Evolutionary conservation across 2,888 invertebrate species (phyloP), one percentile per base, ranked within the genome.

Genomic region (Chalcis sispes): DNA sequence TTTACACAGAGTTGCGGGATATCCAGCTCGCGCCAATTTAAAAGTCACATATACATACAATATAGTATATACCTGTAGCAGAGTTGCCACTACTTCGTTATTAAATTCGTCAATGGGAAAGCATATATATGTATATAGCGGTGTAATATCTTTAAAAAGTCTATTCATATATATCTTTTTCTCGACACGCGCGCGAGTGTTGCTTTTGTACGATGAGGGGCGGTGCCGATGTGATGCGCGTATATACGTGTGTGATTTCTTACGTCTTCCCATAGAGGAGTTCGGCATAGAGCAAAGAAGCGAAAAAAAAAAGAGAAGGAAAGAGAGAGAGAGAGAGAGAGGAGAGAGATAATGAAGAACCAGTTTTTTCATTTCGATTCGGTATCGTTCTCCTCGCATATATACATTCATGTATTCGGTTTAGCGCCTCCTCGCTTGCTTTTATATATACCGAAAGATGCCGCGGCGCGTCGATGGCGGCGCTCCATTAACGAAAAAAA

Each of bases 51-150:
- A 27, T 52, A 48, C 18, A 32, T 18, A 8, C 10, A 8, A n/a
- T n/a, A n/a, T n/a, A n/a, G n/a, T n/a, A 8, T 54, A 62, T 50
- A 4, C n/a, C 2, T 15, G 5, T 10, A 5, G 29, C 18, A 4
- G 46, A 4, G 20, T 5, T 20, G 3, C 23, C 3, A 20, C n/a
- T 29, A 79, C 32, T 81, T 81, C 80, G 79, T 80, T 80, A 80
- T 84, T 80, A 80, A 59, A 78, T 80, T 79, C 81, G 82, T 84
- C 80, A 80, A 80, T 81, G 23, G 36, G 50, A 61, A 13, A 32
- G 2, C 36, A 36, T 36, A 10, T 36, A 36, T 36, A 36, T 36
- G 10, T 36, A 36, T 36, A 7, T 7, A 7, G 4, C 10, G 36
- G 10, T 36, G 10, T 36, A 40, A 40, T 18, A 54, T n/a, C n/a